Evolutionary conservation across 2,113 vertebrate genomes (phyloP), one percentile per base, ranked within the genome.

Genomic region (Hepsetus odoe): DNA sequence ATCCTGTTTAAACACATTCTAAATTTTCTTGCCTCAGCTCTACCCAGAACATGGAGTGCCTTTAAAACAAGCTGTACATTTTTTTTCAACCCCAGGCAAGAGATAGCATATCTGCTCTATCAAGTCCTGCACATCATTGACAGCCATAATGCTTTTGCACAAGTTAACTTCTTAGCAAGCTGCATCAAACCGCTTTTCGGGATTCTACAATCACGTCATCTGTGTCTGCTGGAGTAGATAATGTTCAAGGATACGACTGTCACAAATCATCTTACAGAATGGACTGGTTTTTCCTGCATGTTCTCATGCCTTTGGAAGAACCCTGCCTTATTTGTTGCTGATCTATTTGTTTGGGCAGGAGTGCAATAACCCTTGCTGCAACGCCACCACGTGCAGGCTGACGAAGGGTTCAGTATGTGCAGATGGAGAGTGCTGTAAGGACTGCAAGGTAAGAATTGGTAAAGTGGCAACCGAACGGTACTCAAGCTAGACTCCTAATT

Each of bases 331-430:
- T 32, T 20, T 0, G n/a, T 66, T 53, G 24, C 16, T 68, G 20
- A 10, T 71, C 1, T 55, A 5, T 72, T 28, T 76, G 4, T 24
- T 76, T 33, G 14, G 24, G 33, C 28, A 94, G 93, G 91, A 93
- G 58, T 94, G 92, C 66, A 88, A n/a, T n/a, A 90, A 93, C 80
- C 86, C 78, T 0, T 94, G 93, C 79, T 94, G 92, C 82, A 93
- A 94, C 1, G 92, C 92, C 77, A 92, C 86, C 12, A 87, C 85
- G 38, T 94, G 93, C 70, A 85, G 0, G 0, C 62, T 94, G 11
- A 86, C 13, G 0, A 74, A 77, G 12, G 92, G 87, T 0, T 82
- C 90, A 0, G 72, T 89, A 56, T 94, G 92, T 55, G 85, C 84
- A 0, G 83, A 69, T 0, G 93, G 92, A 14, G 87, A 90, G 18